These are phyloP conservation scores for Dasypolia templi DNA, from an alignment of 2,888 invertebrate genomes.

Conservation along the genomic window DNA sequence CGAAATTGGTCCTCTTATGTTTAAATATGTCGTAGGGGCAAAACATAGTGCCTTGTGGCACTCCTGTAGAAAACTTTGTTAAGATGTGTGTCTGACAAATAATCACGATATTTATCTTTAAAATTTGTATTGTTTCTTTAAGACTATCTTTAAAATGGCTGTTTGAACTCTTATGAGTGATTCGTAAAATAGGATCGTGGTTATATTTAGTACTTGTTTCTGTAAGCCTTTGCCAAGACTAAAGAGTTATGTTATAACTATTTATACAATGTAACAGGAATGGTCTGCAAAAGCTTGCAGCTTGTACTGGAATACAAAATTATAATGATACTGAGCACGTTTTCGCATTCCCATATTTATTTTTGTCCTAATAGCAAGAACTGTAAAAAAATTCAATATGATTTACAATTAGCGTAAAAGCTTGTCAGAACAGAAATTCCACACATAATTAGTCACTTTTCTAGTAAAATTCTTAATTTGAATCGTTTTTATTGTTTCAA, in stretches of 20 bases:
- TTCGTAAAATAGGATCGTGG: conserved; percentile 21
- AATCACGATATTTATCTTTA: conserved; percentile 8
- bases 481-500: not conserved
- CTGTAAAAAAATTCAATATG: not conserved
- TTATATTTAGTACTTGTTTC: conserved; percentile 41
- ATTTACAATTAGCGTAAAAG: conserved; percentile 7
- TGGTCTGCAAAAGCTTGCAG: conserved; percentile 39
- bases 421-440: not conserved
- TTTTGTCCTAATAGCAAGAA: conserved; percentile 9
- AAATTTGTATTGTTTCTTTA: conserved; percentile 15
- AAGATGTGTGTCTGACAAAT: not conserved
- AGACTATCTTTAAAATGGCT: conserved; percentile 9
- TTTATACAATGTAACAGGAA: conserved; percentile 47
- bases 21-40: not conserved
- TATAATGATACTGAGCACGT: conserved; percentile 42
- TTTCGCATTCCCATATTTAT: conserved; percentile 24
- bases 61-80: not conserved
- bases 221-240: conserved; percentile 29
- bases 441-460: not conserved
- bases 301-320: conserved; percentile 35
- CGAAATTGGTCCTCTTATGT: not conserved
- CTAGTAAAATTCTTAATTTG: not conserved
- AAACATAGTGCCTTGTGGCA: conserved; percentile 25
- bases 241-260: conserved; percentile 39
- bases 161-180: conserved; percentile 13